Evolutionary conservation across 2,113 vertebrate genomes (phyloP), one percentile per base, ranked within the genome.

Genomic region (Leptobrachium leishanense): DNA sequence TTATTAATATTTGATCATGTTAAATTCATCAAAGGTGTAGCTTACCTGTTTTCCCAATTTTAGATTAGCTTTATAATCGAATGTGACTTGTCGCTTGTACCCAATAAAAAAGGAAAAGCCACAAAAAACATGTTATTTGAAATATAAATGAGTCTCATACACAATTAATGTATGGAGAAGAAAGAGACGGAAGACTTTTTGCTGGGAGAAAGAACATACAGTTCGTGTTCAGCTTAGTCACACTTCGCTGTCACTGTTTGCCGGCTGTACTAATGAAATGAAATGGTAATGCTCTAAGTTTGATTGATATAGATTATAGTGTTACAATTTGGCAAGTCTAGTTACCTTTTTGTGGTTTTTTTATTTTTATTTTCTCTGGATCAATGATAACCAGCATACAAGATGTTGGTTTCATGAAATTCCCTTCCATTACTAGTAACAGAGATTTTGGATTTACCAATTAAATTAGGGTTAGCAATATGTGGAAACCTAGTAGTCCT

Each of bases 1-100:
- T 46, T 57, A 67, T 79, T 67, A 73, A 79, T 79, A 74, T 79
- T 79, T 79, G 6, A 79, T 68, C 10, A 73, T 67, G 62, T 55
- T 73, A 73, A 74, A 79, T 57, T 68, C 12, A 79, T 79, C 50
- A 73, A 74, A 68, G 50, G 20, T 72, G 70, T 55, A 72, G 43
- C 66, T 66, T 72, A 79, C 77, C 43, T 72, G 69, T 20, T 54
- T 72, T 13, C 44, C 20, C 57, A 70, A 41, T 53, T 72, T 79
- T 53, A 72, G 15, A 66, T 70, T 44, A 63, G 54, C 39, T 77
- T 40, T 43, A 59, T 44, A 55, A 13, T 66, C 10, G 66, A 65
- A 69, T 40, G 8, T 13, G 15, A 43, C 46, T 43, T 44, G n/a
- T 59, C 11, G 57, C 15, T 6, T 64, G n/a, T 8, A 78, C 43